A percentile compares a stretch with the other conserved stretches of the same genome.
Conservation (phyloP, 2,888 invertebrate genomes). For the Osmoderma eremita region DNA sequence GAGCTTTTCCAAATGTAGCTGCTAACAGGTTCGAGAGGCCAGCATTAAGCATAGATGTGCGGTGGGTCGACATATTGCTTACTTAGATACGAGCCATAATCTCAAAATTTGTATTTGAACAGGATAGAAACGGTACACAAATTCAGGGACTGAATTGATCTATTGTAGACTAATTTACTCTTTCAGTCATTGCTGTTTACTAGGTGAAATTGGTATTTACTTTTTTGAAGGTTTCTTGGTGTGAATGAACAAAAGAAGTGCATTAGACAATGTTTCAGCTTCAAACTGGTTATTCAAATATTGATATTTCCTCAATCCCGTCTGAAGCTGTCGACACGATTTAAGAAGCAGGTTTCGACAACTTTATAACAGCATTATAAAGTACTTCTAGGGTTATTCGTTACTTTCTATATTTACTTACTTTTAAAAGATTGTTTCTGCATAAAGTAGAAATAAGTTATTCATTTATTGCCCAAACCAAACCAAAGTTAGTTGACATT, state of each 20-base stretch:
- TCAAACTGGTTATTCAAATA: conserved; percentile 1
- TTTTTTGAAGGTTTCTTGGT: not conserved
- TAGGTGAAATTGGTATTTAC: conserved; percentile 7
- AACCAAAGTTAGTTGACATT: too few relatives aligned
- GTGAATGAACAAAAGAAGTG: conserved; percentile 17
- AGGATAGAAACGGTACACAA: conserved; percentile 4
- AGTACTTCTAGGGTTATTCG: too few relatives aligned
- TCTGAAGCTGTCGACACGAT: not conserved
- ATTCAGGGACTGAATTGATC: not conserved
- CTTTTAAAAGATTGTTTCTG: too few relatives aligned
- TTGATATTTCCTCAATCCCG: not conserved
- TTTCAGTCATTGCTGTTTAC: conserved; percentile 9
- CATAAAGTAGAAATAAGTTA: too few relatives aligned
- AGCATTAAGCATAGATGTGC: not conserved
- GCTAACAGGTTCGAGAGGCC: conserved; percentile 2
- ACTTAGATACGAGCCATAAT: not conserved
- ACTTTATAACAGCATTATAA: too few relatives aligned
- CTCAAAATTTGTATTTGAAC: not conserved
- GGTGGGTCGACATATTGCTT: not conserved
- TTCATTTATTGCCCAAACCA: too few relatives aligned
- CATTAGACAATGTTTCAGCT: conserved; percentile 1
- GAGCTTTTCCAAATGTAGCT: conserved; percentile 1
- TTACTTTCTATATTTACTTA: too few relatives aligned
- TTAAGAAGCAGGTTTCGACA: too few relatives aligned
- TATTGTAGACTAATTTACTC: conserved; percentile 16